Percentiles rank a stretch among this genome's conserved stretches.
Evolutionary conservation across 2,888 invertebrate genomes (phyloP).

Genomic region (Dryobota labecula): DNA sequence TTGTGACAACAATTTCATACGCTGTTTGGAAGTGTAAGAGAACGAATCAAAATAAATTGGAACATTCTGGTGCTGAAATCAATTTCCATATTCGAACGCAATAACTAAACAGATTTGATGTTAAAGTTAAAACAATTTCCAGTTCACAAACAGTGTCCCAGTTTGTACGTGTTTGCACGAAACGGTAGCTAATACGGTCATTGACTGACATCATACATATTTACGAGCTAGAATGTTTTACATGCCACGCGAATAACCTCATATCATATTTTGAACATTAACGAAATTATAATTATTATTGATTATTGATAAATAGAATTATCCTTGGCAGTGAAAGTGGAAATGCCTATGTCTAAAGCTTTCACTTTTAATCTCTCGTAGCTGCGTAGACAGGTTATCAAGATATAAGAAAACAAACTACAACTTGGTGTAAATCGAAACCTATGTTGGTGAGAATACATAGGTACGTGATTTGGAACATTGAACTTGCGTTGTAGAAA

Average conservation of each 20-base stretch:
- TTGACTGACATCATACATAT: conserved; percentile 70
- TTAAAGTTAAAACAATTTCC: conserved; percentile 55
- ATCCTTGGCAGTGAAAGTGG: conserved; percentile 58
- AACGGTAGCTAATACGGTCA: conserved; percentile 77
- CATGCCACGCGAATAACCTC: conserved; percentile 41
- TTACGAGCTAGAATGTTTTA: conserved; percentile 55
- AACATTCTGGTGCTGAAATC: not conserved
- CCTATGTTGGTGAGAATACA: conserved; percentile 34
- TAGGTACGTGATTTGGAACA: conserved; percentile 35
- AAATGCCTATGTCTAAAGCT: conserved; percentile 37
- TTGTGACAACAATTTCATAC: conserved; percentile 1
- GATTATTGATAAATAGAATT: conserved; percentile 42
- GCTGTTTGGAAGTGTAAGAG: conserved; percentile 23
- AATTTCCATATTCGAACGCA: conserved; percentile 12
- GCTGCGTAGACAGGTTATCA: conserved; percentile 46
- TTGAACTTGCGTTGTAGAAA: conserved; percentile 49
- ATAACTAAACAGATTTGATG: conserved; percentile 30
- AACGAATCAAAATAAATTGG: conserved; percentile 32
- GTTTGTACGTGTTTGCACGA: conserved; percentile 80
- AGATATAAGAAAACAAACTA: conserved; percentile 47
- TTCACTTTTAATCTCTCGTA: conserved; percentile 51
- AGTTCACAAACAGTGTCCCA: conserved; percentile 73
- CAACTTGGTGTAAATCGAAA: conserved; percentile 43
- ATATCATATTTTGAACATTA: conserved; percentile 28
- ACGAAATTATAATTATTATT: conserved; percentile 33